These are phyloP conservation scores for Rhagophthalmus giganteus DNA, from an alignment of 2,888 invertebrate genomes.

Conservation along the genomic window DNA sequence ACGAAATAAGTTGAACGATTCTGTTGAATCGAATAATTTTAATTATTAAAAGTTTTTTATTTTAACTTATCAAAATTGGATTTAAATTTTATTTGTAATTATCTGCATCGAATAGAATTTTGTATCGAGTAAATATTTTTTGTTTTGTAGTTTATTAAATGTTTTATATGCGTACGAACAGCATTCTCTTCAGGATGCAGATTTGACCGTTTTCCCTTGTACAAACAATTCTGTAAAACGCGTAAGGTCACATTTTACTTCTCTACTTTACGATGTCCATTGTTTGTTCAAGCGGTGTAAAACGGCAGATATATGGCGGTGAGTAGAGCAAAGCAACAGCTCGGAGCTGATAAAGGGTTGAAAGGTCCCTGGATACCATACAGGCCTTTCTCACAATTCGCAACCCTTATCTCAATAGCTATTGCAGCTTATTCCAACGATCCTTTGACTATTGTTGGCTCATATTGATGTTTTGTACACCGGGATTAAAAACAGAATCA, in stretches of 20 bases:
- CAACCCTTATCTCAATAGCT: slow-evolving; percentile 48
- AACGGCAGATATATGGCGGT: slow-evolving; percentile 39
- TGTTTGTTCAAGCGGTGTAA: slow-evolving; percentile 40
- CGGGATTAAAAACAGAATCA: no score
- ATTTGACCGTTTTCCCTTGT: no score
- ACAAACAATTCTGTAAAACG: slow-evolving; percentile 26
- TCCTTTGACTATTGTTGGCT: slow-evolving; percentile 34
- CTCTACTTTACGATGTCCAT: slow-evolving; percentile 35
- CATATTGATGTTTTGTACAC: slow-evolving; percentile 4
- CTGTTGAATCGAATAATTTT: no score
- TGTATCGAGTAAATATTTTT: not conserved
- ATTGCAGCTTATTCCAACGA: slow-evolving; percentile 37
- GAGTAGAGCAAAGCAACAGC: slow-evolving; percentile 31
- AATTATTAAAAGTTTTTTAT: slow-evolving; percentile 2
- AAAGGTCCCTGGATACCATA: slow-evolving; percentile 42
- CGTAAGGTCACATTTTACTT: slow-evolving; percentile 34
- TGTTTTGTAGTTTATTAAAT: not conserved
- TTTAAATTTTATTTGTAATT: not conserved
- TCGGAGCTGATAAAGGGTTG: slow-evolving; percentile 46
- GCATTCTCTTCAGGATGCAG: no score
- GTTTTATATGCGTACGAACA: not conserved
- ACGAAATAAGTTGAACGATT: no score
- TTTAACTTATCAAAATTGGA: not conserved
- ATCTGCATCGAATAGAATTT: not conserved
- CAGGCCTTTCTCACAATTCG: slow-evolving; percentile 44